Evolutionary conservation across 2,113 vertebrate genomes (phyloP).

Genomic region (Cynocephalus volans): DNA sequence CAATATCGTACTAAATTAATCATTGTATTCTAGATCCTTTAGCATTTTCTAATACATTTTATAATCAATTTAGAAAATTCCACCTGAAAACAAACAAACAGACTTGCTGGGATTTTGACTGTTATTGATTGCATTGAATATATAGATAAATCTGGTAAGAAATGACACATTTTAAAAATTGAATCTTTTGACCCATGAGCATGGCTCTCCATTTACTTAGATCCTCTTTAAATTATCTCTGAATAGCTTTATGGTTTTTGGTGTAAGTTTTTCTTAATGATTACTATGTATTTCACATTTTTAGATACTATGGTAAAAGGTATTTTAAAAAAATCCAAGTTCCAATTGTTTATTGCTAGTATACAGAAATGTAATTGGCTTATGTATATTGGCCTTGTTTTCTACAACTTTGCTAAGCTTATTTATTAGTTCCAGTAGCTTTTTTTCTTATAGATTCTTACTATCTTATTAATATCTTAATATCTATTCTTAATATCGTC

Average conservation of each 20-base stretch:
- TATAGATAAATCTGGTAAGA: slow-evolving; percentile 1
- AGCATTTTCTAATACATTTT: slow-evolving; percentile 51
- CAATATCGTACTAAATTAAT: not conserved
- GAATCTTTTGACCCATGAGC: not conserved
- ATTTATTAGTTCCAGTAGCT: not conserved
- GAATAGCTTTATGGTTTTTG: not conserved
- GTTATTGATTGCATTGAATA: not conserved
- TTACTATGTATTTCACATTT: slow-evolving; percentile 11
- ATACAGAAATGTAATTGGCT: slow-evolving; percentile 9
- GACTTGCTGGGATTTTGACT: not conserved
- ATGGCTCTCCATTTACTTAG: not conserved
- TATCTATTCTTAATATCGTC: not conserved
- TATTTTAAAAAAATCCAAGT: slow-evolving; percentile 4
- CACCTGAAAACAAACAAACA: not conserved
- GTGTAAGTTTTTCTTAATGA: slow-evolving; percentile 33
- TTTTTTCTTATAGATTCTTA: not conserved
- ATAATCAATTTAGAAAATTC: slow-evolving; percentile 1
- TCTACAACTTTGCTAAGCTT: not conserved
- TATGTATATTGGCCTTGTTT: not conserved
- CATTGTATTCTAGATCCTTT: not conserved
- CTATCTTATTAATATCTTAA: not conserved
- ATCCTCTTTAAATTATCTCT: not conserved
- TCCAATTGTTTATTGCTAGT: not conserved
- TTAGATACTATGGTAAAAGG: not conserved
- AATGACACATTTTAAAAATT: not conserved